Evolutionary conservation across 2,797 vertebrate genomes (phyloP).

Genomic region (Leucoraja ocellata): DNA sequence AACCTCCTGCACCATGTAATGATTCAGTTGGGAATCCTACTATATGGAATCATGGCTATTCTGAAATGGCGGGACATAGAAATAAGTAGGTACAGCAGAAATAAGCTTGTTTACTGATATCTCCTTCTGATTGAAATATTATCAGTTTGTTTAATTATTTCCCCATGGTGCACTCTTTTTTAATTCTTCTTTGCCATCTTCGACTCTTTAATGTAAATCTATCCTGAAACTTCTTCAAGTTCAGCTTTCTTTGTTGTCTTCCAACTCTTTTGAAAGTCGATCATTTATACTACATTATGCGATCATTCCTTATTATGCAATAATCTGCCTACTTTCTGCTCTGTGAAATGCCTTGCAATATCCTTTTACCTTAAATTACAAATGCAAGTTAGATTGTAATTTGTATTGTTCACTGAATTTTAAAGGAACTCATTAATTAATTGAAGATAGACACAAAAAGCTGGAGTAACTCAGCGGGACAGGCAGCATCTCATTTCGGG

Average conservation of each 20-base stretch:
- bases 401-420: neutral
- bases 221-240: neutral
- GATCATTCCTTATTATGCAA: neutral
- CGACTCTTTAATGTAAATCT: neutral
- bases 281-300: neutral
- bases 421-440: neutral
- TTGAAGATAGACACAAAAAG: too few species aligned
- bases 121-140: neutral
- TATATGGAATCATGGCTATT: constrained; percentile 82
- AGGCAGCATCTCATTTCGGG: too few species aligned
- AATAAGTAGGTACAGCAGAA: constrained; percentile 76
- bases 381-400: neutral
- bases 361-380: neutral
- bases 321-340: neutral
- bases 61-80: constrained; percentile 89
- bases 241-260: neutral
- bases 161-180: neutral
- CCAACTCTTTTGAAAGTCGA: neutral
- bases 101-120: neutral
- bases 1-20: constrained; percentile 59
- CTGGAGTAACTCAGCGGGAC: too few species aligned
- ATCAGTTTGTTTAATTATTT: neutral
- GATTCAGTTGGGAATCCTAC: constrained; percentile 61
- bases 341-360: neutral
- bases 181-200: neutral